phyloP scores from a whole-genome alignment of 1,140 invertebrate genomes.

The Drosophila subpulchrella region DNA sequence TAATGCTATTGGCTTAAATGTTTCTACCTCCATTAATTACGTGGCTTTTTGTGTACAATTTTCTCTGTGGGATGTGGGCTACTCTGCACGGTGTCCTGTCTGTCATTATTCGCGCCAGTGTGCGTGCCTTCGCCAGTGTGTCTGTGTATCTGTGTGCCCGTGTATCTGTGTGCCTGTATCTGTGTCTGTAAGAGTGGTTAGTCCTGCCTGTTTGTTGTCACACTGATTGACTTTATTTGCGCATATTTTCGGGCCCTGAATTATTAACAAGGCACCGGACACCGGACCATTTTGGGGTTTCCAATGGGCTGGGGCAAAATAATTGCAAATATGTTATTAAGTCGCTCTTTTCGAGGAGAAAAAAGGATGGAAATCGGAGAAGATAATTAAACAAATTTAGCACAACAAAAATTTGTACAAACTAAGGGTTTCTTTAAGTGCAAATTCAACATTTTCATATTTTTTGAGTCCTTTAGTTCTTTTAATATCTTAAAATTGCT shows the following conservation, averaged over 20 bases:
- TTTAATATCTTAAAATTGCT: too few species aligned
- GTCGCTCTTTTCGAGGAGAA: too few species aligned
- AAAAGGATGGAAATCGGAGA: too few species aligned
- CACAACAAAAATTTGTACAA: too few species aligned
- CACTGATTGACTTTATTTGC: slow-evolving; percentile 79
- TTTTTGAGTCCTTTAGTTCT: too few species aligned
- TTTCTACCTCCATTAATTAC: slow-evolving; percentile 84
- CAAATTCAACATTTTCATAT: too few species aligned
- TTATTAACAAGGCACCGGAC: slow-evolving; percentile 65
- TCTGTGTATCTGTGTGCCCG: slow-evolving; percentile 31
- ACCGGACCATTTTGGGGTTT: slow-evolving; percentile 1
- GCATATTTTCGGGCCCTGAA: slow-evolving; percentile 69
- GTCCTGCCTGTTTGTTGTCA: slow-evolving; percentile 71
- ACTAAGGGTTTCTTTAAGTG: too few species aligned
- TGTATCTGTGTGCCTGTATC: slow-evolving; percentile 1
- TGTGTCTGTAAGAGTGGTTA: slow-evolving; percentile 32
- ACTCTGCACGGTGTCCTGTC: slow-evolving; percentile 1
- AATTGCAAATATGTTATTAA: neutral
- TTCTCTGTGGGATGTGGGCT: slow-evolving; percentile 47
- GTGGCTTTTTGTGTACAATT: slow-evolving; percentile 80
- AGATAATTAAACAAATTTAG: too few species aligned
- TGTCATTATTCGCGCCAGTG: slow-evolving; percentile 8
- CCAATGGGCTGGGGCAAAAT: neutral
- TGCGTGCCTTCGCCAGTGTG: neutral
- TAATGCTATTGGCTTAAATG: slow-evolving; percentile 85